Evolutionary conservation across 1,140 invertebrate genomes (phyloP).

Genomic region (Calosoma granatense): DNA sequence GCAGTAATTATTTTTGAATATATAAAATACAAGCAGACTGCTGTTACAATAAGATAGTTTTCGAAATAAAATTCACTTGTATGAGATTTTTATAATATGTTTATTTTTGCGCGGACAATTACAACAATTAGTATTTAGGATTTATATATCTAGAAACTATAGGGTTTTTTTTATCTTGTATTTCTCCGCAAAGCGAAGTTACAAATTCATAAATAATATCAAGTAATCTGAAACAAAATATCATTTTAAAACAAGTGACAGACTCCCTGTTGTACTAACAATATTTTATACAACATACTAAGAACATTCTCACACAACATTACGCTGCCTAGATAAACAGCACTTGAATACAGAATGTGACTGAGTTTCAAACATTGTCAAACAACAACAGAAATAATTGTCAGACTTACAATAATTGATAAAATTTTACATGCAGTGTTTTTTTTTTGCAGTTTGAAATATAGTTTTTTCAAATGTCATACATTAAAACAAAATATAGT

Average conservation of each 20-base stretch:
- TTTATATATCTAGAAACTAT: constrained; percentile 24
- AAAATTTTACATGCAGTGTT: too few relatives aligned
- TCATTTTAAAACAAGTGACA: constrained; percentile 25
- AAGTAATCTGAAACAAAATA: constrained; percentile 20
- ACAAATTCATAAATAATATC: constrained; percentile 33
- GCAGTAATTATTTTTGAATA: too few relatives aligned
- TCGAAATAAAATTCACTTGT: too few relatives aligned
- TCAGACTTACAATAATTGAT: too few relatives aligned
- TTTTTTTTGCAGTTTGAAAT: too few relatives aligned
- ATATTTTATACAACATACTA: constrained; percentile 33
- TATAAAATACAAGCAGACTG: too few relatives aligned
- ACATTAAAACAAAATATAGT: too few relatives aligned
- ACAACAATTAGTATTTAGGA: constrained; percentile 32
- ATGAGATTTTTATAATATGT: constrained; percentile 29
- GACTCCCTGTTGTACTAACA: constrained; percentile 28
- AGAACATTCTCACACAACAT: constrained; percentile 15
- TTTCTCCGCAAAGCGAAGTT: constrained; percentile 25
- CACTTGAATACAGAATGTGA: neutral
- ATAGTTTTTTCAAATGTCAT: too few relatives aligned
- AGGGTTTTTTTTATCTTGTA: too few relatives aligned
- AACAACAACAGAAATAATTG: too few relatives aligned
- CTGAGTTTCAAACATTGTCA: too few relatives aligned
- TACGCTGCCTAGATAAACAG: neutral
- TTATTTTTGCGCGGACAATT: constrained; percentile 33
- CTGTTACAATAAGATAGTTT: too few relatives aligned